Base-by-base conservation (phyloP, 2,888 invertebrate species). In the Parapristionchus giblindavisi region DNA sequence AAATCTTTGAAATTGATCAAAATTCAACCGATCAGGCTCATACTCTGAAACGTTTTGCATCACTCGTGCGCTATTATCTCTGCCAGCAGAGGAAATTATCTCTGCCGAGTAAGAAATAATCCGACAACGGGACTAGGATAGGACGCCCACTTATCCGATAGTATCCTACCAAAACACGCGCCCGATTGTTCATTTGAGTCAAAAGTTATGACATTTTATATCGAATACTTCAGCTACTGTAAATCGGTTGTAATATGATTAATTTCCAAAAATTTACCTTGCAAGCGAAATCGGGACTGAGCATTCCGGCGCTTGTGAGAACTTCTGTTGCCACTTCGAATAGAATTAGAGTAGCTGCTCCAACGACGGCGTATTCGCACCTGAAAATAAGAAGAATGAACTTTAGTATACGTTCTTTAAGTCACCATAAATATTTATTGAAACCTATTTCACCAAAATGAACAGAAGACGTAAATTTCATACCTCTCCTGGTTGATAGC, bases 401-500 rank as follows among this genome's bases (percentile, higher is more conserved):
- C 34, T 2, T 27, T 40, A 1, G 29, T 32, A 29, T 29, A 65
- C n/a, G n/a, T n/a, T n/a, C n/a, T n/a, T n/a, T n/a, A 32, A 32
- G 32, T 32, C 36, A 3, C 38, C 38, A 17, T 14, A 24, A 63
- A 29, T 29, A 14, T 43, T 8, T 43, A 8, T 43, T 43, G 43
- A 8, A 43, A 14, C 43, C 43, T 14, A 43, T 43, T 14, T 8
- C n/a, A n/a, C n/a, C n/a, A n/a, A n/a, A n/a, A n/a, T n/a, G n/a
- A n/a, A n/a, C n/a, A n/a, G n/a, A n/a, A n/a, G n/a, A n/a, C n/a
- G n/a, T n/a, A 43, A 43, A 29, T 36, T 29, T 11, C 24, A 38
- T 95, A 89, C 95, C 95, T 87, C 93, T 93, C 17, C 95, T 71
- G 40, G 6, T 56, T 54, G 84, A 96, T 93, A 48, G 94, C 93